phyloP scores from a whole-genome alignment of 1,140 invertebrate genomes.

The Phymastichus coffea region DNA sequence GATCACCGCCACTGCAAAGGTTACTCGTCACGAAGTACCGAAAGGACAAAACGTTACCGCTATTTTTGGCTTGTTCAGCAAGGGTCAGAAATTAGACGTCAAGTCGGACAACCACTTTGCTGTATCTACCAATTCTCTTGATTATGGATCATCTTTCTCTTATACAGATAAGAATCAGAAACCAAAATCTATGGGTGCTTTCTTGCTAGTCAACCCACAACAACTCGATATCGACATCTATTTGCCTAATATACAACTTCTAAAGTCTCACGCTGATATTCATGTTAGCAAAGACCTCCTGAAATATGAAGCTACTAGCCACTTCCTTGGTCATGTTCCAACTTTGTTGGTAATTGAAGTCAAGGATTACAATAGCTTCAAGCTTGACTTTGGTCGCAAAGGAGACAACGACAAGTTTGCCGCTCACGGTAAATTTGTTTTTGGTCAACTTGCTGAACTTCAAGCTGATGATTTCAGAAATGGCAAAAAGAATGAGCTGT shows the following conservation, averaged over 20 bases:
- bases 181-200: constrained; percentile 44
- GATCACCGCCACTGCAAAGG: constrained; percentile 52
- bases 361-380: constrained; percentile 61
- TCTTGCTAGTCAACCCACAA: constrained; percentile 49
- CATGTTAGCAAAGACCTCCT: constrained; percentile 55
- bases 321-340: constrained; percentile 56
- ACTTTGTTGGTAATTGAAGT: constrained; percentile 53
- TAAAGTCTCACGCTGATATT: constrained; percentile 54
- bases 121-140: constrained; percentile 39
- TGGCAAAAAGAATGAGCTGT: constrained; percentile 62
- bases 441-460: constrained; percentile 67
- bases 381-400: constrained; percentile 55
- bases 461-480: constrained; percentile 59
- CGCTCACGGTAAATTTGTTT: constrained; percentile 59
- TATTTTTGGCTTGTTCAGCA: constrained; percentile 47
- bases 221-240: constrained; percentile 54
- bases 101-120: constrained; percentile 44
- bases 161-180: constrained; percentile 50
- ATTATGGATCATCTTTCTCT: constrained; percentile 43
- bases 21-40: constrained; percentile 34
- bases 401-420: constrained; percentile 60
- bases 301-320: constrained; percentile 55
- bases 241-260: constrained; percentile 57
- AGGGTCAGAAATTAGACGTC: constrained; percentile 53
- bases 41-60: constrained; percentile 50